Evolutionary conservation across 2,113 vertebrate genomes (phyloP).

Genomic region (Xiphias gladius): DNA sequence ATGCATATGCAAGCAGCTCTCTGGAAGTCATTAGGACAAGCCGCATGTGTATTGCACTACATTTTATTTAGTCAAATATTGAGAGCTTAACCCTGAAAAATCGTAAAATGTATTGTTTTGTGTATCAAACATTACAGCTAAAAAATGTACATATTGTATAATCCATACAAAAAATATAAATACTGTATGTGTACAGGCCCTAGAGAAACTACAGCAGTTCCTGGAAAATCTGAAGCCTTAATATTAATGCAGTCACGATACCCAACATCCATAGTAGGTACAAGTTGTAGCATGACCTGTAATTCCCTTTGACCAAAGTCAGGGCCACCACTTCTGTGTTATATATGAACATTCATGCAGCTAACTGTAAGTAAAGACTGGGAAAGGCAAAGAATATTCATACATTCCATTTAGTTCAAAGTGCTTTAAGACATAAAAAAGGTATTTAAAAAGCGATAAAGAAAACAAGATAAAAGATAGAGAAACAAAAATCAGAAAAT

Average conservation of each 20-base stretch:
- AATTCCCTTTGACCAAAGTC: conserved; percentile 1
- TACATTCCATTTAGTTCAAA: not conserved
- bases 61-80: conserved; percentile 1
- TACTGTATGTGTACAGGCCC: not conserved
- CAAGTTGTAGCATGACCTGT: not conserved
- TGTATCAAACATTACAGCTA: not conserved
- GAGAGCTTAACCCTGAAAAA: not conserved
- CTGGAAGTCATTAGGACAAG: not conserved
- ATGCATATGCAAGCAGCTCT: conserved; percentile 5
- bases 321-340: not conserved
- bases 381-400: not conserved
- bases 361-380: not conserved
- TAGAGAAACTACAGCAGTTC: not conserved
- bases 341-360: not conserved
- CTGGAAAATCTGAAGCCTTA: not conserved
- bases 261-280: not conserved
- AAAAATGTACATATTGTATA: not conserved
- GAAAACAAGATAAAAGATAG: not conserved
- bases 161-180: not conserved
- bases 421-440: not conserved
- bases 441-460: not conserved
- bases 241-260: not conserved
- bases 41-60: not conserved
- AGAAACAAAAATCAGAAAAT: not conserved
- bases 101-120: not conserved